phyloP scores from a whole-genome alignment of 2,888 invertebrate genomes.

The Polydrusus pterygomalis region DNA sequence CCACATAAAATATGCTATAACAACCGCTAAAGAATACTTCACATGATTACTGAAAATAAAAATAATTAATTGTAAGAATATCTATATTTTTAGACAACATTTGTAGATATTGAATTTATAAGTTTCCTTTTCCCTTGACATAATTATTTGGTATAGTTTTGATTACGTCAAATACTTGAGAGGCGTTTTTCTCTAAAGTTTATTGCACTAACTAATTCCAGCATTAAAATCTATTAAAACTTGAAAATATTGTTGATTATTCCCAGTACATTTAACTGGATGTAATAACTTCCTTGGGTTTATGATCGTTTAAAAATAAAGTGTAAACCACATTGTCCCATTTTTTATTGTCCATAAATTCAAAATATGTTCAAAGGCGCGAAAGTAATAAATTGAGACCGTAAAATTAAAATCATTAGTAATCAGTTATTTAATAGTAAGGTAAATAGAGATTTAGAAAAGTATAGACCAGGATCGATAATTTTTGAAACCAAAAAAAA shows the following conservation, averaged over 20 bases:
- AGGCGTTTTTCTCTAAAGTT: no score
- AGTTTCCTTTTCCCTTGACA: no score
- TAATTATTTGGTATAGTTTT: no score
- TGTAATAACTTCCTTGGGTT: neutral
- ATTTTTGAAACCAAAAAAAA: no score
- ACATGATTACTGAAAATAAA: conserved; percentile 62
- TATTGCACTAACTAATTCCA: no score
- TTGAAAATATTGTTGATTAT: conserved; percentile 16
- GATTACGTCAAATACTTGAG: no score
- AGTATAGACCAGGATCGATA: no score
- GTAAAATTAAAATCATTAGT: conserved; percentile 1
- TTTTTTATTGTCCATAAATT: neutral
- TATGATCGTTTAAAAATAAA: conserved; percentile 19
- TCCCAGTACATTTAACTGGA: neutral
- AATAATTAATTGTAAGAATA: neutral
- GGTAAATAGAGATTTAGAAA: neutral
- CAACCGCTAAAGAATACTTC: conserved; percentile 59
- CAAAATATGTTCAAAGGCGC: neutral
- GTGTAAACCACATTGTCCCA: conserved; percentile 4
- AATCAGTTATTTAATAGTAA: conserved; percentile 29
- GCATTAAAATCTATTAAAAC: conserved; percentile 12
- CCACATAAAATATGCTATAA: conserved; percentile 62
- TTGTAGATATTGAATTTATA: no score
- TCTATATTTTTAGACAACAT: neutral
- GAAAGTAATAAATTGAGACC: neutral